A percentile compares a stretch with the other conserved stretches of the same genome.
phyloP scores from a whole-genome alignment of 2,113 vertebrate species.

The Semicossyphus pulcher region DNA sequence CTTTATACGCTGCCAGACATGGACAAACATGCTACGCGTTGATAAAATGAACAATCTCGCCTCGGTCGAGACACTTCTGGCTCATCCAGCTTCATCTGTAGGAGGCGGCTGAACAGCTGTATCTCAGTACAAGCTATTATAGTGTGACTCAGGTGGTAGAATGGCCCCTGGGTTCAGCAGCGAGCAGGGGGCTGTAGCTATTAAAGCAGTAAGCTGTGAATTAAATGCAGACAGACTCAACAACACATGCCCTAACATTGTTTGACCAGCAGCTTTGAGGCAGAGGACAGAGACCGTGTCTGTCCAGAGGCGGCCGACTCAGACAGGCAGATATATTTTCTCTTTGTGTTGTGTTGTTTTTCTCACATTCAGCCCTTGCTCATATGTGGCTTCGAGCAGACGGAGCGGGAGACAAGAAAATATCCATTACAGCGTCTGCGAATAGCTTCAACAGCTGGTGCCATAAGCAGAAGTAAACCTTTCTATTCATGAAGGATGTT shows the following conservation, averaged over 20 bases:
- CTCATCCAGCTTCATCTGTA: conserved; percentile 50
- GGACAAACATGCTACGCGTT: conserved; percentile 18
- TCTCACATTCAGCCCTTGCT: conserved; percentile 17
- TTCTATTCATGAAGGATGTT: conserved; percentile 21
- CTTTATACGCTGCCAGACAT: conserved; percentile 8
- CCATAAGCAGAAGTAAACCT: conserved; percentile 20
- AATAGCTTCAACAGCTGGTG: conserved; percentile 19
- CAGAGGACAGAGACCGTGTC: conserved; percentile 44
- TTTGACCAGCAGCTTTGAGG: conserved; percentile 57
- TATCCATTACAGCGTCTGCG: conserved; percentile 27
- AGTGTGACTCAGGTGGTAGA: conserved; percentile 55
- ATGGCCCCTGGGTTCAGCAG: conserved; percentile 56
- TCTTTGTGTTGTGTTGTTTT: conserved; percentile 44
- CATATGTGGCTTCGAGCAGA: conserved; percentile 40
- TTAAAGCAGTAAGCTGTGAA: conserved; percentile 76
- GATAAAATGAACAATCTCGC: conserved; percentile 47
- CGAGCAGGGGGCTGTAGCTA: conserved; percentile 48
- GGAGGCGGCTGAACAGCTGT: conserved; percentile 57
- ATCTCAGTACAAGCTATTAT: conserved; percentile 62
- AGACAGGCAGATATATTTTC: conserved; percentile 28
- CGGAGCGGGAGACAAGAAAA: conserved; percentile 19
- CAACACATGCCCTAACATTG: conserved; percentile 48
- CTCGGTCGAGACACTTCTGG: conserved; percentile 40
- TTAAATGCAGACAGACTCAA: conserved; percentile 69
- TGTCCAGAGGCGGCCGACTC: conserved; percentile 45